These are phyloP conservation scores for Mormyrops boulengeri DNA, from an alignment of 2,797 vertebrate species.

Conservation along the genomic window DNA sequence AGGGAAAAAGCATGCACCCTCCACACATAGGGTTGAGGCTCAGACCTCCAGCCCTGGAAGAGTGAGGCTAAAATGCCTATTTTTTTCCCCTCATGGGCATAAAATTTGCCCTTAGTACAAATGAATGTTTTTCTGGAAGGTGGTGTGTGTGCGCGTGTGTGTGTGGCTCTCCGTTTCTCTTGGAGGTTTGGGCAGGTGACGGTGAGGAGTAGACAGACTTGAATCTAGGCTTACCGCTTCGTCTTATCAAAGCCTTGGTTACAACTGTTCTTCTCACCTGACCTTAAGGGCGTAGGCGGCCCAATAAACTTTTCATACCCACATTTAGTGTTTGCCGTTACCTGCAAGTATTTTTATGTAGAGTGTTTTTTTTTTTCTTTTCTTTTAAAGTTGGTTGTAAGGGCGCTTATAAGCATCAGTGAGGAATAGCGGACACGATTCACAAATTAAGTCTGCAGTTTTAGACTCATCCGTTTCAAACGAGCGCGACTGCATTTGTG, in stretches of 20 bases:
- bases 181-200: background rate
- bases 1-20: background rate
- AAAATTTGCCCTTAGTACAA: background rate
- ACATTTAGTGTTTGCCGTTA: background rate
- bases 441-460: background rate
- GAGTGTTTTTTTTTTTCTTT: background rate
- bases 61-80: background rate
- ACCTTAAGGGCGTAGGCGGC: slow-evolving; percentile 41
- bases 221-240: slow-evolving; percentile 39
- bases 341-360: background rate
- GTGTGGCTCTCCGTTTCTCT: background rate
- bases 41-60: background rate
- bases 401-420: background rate
- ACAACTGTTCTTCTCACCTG: slow-evolving; percentile 51
- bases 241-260: slow-evolving; percentile 47
- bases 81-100: background rate
- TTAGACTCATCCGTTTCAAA: background rate
- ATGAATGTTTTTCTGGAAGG: background rate
- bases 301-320: slow-evolving; percentile 13
- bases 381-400: background rate
- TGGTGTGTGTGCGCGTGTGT: background rate
- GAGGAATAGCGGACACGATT: background rate
- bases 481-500: background rate
- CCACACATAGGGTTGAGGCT: background rate
- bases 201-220: background rate